Conservation (phyloP, 2,113 vertebrate species). For the Naja naja region DNA sequence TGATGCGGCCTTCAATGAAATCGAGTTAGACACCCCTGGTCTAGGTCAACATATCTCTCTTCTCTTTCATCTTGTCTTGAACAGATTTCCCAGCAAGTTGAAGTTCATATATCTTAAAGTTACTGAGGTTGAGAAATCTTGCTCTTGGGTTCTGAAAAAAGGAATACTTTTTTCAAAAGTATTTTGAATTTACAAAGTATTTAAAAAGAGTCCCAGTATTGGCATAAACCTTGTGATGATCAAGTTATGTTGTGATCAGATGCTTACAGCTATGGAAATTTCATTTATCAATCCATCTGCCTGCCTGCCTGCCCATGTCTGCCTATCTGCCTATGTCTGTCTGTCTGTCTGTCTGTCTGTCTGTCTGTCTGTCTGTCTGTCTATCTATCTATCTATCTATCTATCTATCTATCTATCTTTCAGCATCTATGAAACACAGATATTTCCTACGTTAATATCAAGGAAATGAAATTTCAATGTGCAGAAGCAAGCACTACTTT, state of each 20-base stretch:
- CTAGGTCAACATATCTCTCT: not conserved
- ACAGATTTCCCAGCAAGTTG: not conserved
- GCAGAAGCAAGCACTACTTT: not conserved
- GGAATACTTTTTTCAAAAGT: not conserved
- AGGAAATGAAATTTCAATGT: not conserved
- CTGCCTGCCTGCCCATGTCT: too few species aligned
- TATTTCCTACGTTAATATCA: not conserved
- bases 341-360: too few species aligned
- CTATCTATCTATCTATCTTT: too few species aligned
- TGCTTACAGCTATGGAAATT: too few species aligned
- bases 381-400: too few species aligned
- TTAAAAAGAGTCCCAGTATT: not conserved
- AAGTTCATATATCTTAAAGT: not conserved
- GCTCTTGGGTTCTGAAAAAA: not conserved
- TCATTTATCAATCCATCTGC: too few species aligned
- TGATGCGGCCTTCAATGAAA: too few species aligned
- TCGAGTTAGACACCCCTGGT: too few species aligned
- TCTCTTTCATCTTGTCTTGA: not conserved
- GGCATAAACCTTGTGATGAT: not conserved
- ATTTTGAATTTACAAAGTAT: too few species aligned
- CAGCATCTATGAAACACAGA: too few species aligned
- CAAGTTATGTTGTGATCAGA: not conserved
- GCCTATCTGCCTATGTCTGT: too few species aligned
- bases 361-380: too few species aligned
- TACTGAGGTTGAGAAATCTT: not conserved